These are phyloP conservation scores for Zaprionus bogoriensis DNA, from an alignment of 2,888 invertebrate genomes.

Conservation along the genomic window DNA sequence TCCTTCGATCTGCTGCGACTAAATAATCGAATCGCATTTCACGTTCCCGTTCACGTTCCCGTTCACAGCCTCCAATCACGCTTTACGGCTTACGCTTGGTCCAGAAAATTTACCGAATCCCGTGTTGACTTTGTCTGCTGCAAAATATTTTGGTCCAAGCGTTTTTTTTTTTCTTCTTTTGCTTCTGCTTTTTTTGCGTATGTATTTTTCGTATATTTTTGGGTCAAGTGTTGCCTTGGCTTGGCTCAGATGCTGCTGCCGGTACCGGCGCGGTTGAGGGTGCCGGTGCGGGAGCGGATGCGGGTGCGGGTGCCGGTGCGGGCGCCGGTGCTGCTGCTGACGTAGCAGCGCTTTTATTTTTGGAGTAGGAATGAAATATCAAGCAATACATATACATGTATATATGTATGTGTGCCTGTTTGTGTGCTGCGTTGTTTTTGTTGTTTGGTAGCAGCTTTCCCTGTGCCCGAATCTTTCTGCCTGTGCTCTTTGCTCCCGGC, in stretches of 20 bases:
- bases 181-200: constrained; percentile 9
- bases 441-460: constrained; percentile 32
- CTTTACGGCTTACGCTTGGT: constrained; percentile 2
- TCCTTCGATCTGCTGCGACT: neutral
- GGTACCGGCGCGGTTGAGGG: constrained; percentile 55
- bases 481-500: constrained; percentile 34
- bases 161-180: constrained; percentile 9
- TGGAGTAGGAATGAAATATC: constrained; percentile 72
- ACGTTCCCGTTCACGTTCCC: neutral
- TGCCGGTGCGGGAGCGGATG: constrained; percentile 51
- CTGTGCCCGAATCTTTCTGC: constrained; percentile 32
- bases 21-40: constrained; percentile 1
- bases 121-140: constrained; percentile 58
- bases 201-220: constrained; percentile 38
- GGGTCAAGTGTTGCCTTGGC: constrained; percentile 71
- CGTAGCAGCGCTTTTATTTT: constrained; percentile 62
- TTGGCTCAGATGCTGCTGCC: constrained; percentile 35
- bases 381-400: constrained; percentile 34
- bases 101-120: constrained; percentile 21
- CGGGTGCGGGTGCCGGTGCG: constrained; percentile 15
- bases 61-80: constrained; percentile 27
- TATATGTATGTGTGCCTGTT: constrained; percentile 3
- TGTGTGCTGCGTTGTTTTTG: constrained; percentile 31
- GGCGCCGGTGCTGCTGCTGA: constrained; percentile 55
- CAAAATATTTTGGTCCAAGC: constrained; percentile 61